phyloP scores from a whole-genome alignment of 2,888 invertebrate species.

The Lithophane semibrunnea region DNA sequence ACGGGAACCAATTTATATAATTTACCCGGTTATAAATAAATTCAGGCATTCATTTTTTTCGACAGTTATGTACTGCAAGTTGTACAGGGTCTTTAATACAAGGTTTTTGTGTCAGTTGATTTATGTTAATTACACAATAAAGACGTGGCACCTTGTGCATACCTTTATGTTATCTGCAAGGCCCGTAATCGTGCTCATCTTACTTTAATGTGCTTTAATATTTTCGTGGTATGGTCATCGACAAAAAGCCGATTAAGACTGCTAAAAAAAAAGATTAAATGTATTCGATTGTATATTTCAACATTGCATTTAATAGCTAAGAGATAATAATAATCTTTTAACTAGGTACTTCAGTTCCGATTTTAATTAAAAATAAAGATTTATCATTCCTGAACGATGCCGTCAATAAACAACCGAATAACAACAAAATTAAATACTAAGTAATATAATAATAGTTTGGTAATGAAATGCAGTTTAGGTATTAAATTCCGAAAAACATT shows the following conservation, averaged over 20 bases:
- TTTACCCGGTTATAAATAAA: conserved; percentile 18
- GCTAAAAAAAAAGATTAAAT: no score
- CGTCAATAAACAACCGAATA: neutral
- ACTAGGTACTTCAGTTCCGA: no score
- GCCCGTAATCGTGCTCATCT: neutral
- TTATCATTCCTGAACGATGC: neutral
- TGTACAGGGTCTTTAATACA: neutral
- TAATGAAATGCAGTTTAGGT: conserved; percentile 12
- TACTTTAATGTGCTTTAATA: neutral
- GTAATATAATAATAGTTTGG: neutral
- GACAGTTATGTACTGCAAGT: neutral
- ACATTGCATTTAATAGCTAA: neutral
- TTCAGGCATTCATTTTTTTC: neutral
- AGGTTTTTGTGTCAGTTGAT: conserved; percentile 9
- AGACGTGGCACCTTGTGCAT: neutral
- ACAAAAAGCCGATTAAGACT: neutral
- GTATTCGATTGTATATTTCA: neutral
- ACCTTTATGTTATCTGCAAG: neutral
- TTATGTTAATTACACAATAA: conserved; percentile 36
- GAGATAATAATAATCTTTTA: neutral
- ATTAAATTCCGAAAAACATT: conserved; percentile 15
- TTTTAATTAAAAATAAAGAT: neutral
- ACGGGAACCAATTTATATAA: neutral
- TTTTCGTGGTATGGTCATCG: neutral
- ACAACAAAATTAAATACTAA: neutral